Evolutionary conservation across 2,888 invertebrate genomes (phyloP), one percentile per base, ranked within the genome.

Genomic region (Acronicta psi): DNA sequence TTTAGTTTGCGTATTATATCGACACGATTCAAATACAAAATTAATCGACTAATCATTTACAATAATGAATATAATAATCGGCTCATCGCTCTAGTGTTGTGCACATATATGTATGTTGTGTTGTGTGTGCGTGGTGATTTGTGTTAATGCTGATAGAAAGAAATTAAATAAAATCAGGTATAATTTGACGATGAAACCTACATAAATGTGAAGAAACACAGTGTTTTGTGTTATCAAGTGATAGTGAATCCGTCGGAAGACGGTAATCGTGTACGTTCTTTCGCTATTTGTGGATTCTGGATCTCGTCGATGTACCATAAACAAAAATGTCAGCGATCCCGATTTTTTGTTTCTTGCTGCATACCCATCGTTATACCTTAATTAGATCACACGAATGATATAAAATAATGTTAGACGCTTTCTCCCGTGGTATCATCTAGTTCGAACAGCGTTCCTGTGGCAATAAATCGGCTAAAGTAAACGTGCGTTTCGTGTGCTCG

Each of bases 281-380:
- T 92, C 87, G 90, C 93, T 93, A 92, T 93, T 93, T 93, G 93
- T 92, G 93, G 93, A 93, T 92, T 92, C 91, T 91, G 91, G 89
- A 93, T 91, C 86, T 90, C 89, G 88, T 92, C 91, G 90, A 93
- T 92, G 93, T 93, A 94, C 94, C 94, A 94, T 94, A 94, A 94
- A 94, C 94, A 94, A 94, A 94, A 94, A 94, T 94, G 94, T 94
- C 94, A 94, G 94, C 94, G 93, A 93, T 94, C 93, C 92, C 91
- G 85, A 94, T 93, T 94, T 94, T 94, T 94, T 94, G 93, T 93
- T 93, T 94, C 93, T 91, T 85, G 83, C 89, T 91, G 93, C 91
- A 91, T 93, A 88, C 88, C 89, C 88, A 90, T 90, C 90, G 89
- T 88, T 92, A 86, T 83, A 93, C 88, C 87, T 82, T 91, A 93